These are phyloP conservation scores for Drosophila neonasuta DNA, from an alignment of 2,888 invertebrate genomes.

Conservation along the genomic window DNA sequence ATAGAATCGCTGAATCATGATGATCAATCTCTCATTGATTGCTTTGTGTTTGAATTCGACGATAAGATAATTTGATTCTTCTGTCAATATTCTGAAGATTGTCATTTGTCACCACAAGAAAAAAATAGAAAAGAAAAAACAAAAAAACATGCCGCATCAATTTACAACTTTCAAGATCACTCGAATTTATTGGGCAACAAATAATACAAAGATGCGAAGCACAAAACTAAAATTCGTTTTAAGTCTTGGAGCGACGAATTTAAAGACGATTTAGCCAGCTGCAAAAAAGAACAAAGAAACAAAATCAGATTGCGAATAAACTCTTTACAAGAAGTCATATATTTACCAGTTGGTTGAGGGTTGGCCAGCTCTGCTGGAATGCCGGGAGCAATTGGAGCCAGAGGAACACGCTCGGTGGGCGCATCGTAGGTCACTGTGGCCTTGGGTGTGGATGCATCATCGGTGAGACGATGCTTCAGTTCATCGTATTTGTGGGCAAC, in stretches of 20 bases:
- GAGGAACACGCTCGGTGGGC: conserved; percentile 74
- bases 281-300: background rate
- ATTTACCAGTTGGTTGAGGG: conserved; percentile 29
- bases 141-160: background rate
- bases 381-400: conserved; percentile 70
- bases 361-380: conserved; percentile 27
- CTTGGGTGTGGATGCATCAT: conserved; percentile 46
- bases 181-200: background rate
- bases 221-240: background rate
- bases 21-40: too few relatives aligned
- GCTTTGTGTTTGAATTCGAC: too few relatives aligned
- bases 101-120: background rate
- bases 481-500: conserved; percentile 78
- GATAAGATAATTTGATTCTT: too few relatives aligned
- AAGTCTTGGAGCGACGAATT: background rate
- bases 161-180: conserved; percentile 1
- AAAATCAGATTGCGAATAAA: background rate
- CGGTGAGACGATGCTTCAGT: conserved; percentile 77
- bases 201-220: background rate
- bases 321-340: background rate
- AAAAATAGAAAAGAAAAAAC: background rate
- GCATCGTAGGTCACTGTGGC: conserved; percentile 36
- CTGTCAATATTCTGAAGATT: too few relatives aligned
- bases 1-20: background rate
- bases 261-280: conserved; percentile 4